These are phyloP conservation scores for Pipistrellus nathusii DNA, from an alignment of 2,797 vertebrate species.

Conservation along the genomic window DNA sequence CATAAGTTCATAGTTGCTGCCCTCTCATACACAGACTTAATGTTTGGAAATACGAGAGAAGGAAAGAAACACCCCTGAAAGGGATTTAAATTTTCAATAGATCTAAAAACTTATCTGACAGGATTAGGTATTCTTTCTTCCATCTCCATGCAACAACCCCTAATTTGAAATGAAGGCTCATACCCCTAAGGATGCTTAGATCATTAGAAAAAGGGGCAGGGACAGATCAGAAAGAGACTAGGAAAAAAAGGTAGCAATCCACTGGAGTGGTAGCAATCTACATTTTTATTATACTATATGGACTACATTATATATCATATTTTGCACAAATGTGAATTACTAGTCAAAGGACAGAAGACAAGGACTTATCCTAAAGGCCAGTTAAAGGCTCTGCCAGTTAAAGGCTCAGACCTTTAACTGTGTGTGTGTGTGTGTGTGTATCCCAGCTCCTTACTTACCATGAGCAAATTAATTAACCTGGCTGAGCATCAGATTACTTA, in stretches of 20 bases:
- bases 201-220: neutral
- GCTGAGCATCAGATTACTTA: neutral
- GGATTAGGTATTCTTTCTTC: neutral
- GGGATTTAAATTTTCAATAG: neutral
- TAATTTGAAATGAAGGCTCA: neutral
- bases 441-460: neutral
- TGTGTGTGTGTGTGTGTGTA: neutral
- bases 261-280: no score
- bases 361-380: neutral
- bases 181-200: neutral
- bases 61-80: neutral
- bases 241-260: neutral
- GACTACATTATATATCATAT: neutral
- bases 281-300: neutral
- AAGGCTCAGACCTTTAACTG: neutral
- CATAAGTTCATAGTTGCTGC: neutral
- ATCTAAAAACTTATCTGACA: neutral
- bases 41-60: neutral
- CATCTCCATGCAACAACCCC: neutral
- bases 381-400: neutral
- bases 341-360: neutral
- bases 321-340: neutral
- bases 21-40: neutral
- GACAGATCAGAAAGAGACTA: neutral
- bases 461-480: conserved; percentile 30